These are phyloP conservation scores for Tigriopus japonicus DNA, from an alignment of 1,140 invertebrate genomes.

Conservation along the genomic window DNA sequence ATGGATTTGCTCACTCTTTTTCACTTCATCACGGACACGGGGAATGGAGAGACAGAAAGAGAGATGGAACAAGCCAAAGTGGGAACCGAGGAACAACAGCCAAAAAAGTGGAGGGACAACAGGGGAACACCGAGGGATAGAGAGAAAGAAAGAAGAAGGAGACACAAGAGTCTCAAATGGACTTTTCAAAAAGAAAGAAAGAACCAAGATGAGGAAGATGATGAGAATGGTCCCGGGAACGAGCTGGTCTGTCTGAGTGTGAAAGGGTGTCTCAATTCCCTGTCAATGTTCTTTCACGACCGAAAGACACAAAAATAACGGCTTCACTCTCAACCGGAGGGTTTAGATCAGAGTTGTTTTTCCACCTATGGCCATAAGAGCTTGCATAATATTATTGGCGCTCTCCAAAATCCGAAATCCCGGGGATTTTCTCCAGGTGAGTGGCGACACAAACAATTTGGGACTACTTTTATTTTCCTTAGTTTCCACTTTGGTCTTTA, in stretches of 20 bases:
- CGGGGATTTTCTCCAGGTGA: too few species aligned
- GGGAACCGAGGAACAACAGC: neutral
- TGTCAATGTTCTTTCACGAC: too few species aligned
- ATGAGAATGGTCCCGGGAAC: neutral
- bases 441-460: too few species aligned
- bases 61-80: slow-evolving; percentile 3
- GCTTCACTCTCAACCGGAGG: too few species aligned
- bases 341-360: too few species aligned
- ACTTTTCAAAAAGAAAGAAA: slow-evolving; percentile 13
- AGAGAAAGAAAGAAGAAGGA: slow-evolving; percentile 7
- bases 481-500: too few species aligned
- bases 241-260: neutral
- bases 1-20: neutral
- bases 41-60: slow-evolving; percentile 8
- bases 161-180: slow-evolving; percentile 15
- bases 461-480: too few species aligned
- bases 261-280: neutral
- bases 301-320: too few species aligned
- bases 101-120: neutral
- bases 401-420: too few species aligned
- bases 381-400: neutral
- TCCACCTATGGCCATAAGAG: neutral
- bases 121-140: neutral
- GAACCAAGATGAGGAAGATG: slow-evolving; percentile 7
- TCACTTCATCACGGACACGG: neutral